A percentile compares a stretch with the other conserved stretches of the same genome.
These are phyloP conservation scores for Trichogramma pretiosum DNA, from an alignment of 1,140 invertebrate genomes.

Conservation along the genomic window DNA sequence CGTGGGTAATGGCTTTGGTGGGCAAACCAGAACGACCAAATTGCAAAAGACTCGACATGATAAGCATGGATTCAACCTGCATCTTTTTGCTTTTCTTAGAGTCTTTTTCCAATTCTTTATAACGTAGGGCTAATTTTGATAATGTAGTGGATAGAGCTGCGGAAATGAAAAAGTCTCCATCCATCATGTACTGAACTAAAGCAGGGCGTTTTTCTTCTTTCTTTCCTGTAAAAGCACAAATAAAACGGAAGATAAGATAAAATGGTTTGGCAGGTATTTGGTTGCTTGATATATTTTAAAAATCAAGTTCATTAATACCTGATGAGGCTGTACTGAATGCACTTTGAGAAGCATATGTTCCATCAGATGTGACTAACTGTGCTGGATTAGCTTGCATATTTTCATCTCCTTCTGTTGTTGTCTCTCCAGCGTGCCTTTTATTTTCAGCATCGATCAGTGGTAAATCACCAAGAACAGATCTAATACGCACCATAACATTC, in stretches of 20 bases:
- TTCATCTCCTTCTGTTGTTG: conserved; percentile 47
- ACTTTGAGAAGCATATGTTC: conserved; percentile 96
- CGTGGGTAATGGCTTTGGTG: conserved; percentile 80
- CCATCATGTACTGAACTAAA: conserved; percentile 79
- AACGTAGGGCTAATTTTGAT: conserved; percentile 80
- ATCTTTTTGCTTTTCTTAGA: conserved; percentile 58
- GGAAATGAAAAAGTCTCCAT: conserved; percentile 94
- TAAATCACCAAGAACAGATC: conserved; percentile 72
- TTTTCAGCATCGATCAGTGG: conserved; percentile 87
- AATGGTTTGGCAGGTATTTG: neutral
- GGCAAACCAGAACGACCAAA: conserved; percentile 60
- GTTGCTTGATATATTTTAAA: conserved; percentile 1
- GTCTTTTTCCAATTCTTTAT: conserved; percentile 50
- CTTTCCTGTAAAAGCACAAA: conserved; percentile 37
- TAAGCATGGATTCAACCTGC: conserved; percentile 76
- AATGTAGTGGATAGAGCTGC: conserved; percentile 84
- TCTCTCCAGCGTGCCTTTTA: conserved; percentile 59
- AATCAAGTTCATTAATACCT: too few species aligned
- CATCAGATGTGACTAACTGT: conserved; percentile 90
- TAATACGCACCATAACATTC: conserved; percentile 67
- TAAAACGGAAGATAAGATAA: neutral
- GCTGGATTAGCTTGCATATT: conserved; percentile 37
- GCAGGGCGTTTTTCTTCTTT: conserved; percentile 67
- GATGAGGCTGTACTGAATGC: conserved; percentile 71
- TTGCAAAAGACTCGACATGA: conserved; percentile 80